Evolutionary conservation across 2,888 invertebrate species (phyloP).

Genomic region (Luperina testacea): DNA sequence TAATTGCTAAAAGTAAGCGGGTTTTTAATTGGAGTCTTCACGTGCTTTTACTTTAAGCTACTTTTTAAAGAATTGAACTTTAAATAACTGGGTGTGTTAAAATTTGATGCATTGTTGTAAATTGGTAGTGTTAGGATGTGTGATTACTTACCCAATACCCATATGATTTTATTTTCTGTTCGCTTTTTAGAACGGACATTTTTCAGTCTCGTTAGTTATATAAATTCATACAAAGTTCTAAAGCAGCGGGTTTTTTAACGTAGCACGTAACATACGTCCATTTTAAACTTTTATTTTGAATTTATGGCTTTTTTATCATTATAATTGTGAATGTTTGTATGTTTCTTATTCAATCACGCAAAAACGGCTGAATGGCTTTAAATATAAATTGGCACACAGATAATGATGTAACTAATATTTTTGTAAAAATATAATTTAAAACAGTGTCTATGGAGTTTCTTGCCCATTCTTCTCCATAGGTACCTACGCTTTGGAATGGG

Average conservation of each 20-base stretch:
- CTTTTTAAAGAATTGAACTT: constrained; percentile 7
- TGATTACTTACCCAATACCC: not conserved
- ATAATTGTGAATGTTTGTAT: no score
- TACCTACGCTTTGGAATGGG: no score
- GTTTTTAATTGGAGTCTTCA: constrained; percentile 51
- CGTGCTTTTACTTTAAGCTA: constrained; percentile 32
- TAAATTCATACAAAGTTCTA: no score
- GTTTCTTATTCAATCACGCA: not conserved
- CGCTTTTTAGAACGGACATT: not conserved
- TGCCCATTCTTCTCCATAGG: no score
- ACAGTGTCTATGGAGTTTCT: no score
- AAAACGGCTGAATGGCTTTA: not conserved
- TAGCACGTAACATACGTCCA: no score
- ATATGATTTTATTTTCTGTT: not conserved
- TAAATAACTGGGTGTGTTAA: constrained; percentile 1
- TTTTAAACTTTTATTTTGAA: not conserved
- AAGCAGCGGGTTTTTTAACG: not conserved
- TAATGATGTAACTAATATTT: no score
- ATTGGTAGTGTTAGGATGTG: constrained; percentile 3
- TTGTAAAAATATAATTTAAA: no score
- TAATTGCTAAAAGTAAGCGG: constrained; percentile 56
- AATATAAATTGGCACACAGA: not conserved
- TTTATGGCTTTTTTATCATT: no score
- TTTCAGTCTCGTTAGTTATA: not conserved
- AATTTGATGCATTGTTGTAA: constrained; percentile 20